Conservation (phyloP, 1,140 invertebrate species). For the Lordiphosa clarofinis region DNA sequence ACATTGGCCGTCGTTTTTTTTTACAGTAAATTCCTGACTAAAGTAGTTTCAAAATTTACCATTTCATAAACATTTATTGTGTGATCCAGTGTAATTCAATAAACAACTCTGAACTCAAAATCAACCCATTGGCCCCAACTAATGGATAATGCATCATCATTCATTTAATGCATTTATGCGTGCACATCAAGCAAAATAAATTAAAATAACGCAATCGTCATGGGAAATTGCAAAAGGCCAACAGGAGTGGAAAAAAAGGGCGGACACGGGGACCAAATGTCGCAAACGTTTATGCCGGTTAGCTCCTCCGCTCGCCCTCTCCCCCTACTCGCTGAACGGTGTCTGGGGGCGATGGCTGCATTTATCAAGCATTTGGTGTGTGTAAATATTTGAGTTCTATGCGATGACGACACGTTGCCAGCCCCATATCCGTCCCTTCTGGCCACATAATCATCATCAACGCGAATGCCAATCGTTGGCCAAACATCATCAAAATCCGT, state of each 20-base stretch:
- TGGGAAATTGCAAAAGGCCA: constrained; percentile 22
- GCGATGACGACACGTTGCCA: constrained; percentile 59
- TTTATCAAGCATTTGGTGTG: constrained; percentile 74
- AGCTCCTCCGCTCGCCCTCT: constrained; percentile 3
- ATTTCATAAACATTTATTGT: constrained; percentile 31
- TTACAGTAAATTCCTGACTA: no score
- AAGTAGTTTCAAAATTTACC: no score
- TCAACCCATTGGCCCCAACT: constrained; percentile 27
- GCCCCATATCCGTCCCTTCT: constrained; percentile 12
- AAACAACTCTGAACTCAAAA: constrained; percentile 32
- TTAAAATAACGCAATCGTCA: constrained; percentile 44
- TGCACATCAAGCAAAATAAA: constrained; percentile 55
- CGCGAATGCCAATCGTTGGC: constrained; percentile 40
- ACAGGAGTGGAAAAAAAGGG: constrained; percentile 10
- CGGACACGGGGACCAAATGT: constrained; percentile 38
- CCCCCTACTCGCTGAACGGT: constrained; percentile 12
- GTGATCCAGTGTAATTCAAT: constrained; percentile 25
- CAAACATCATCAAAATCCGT: constrained; percentile 73
- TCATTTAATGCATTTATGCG: constrained; percentile 65
- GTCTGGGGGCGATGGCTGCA: constrained; percentile 54
- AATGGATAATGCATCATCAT: constrained; percentile 67
- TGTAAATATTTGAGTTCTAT: constrained; percentile 69
- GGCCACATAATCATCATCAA: constrained; percentile 40
- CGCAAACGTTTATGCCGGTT: constrained; percentile 37
- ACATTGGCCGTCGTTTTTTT: no score